Evolutionary conservation across 2,888 invertebrate species (phyloP).

Genomic region (Electrophaes corylata): DNA sequence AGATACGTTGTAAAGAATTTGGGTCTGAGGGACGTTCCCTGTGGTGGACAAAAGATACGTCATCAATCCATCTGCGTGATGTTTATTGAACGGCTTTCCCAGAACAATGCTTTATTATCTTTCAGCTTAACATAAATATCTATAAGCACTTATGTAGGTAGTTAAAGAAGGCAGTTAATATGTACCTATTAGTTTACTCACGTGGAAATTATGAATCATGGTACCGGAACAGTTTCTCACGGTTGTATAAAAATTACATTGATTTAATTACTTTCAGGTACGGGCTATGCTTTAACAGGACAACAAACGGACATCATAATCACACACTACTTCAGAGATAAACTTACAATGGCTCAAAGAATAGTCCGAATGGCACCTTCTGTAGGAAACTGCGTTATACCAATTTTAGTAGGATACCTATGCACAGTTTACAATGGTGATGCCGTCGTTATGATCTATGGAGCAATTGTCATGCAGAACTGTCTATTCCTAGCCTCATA

Average conservation of each 20-base stretch:
- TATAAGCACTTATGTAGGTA: slow-evolving; percentile 5
- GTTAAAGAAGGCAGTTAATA: no score
- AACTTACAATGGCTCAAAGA: slow-evolving; percentile 78
- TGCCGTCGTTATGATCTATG: slow-evolving; percentile 82
- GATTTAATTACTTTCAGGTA: slow-evolving; percentile 65
- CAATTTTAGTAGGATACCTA: slow-evolving; percentile 78
- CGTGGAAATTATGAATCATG: slow-evolving; percentile 31
- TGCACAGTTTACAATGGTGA: slow-evolving; percentile 70
- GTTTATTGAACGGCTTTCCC: slow-evolving; percentile 15
- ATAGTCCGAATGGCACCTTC: slow-evolving; percentile 80
- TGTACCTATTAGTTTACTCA: slow-evolving; percentile 30
- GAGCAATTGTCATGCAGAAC: slow-evolving; percentile 84
- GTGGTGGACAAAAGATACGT: slow-evolving; percentile 4
- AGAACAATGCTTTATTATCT: slow-evolving; percentile 37
- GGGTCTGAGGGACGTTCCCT: slow-evolving; percentile 14
- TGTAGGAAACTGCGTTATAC: slow-evolving; percentile 80
- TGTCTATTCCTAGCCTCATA: slow-evolving; percentile 80
- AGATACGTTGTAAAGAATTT: background rate
- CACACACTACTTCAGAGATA: slow-evolving; percentile 84
- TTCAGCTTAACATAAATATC: slow-evolving; percentile 25
- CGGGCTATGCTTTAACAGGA: slow-evolving; percentile 82
- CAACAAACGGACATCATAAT: slow-evolving; percentile 84
- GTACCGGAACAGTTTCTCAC: slow-evolving; percentile 12
- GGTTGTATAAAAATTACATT: slow-evolving; percentile 2
- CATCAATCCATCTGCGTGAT: slow-evolving; percentile 12